A percentile compares a stretch with the other conserved stretches of the same genome.
Evolutionary conservation across 1,140 invertebrate genomes (phyloP).

Genomic region (Drosophila erecta): DNA sequence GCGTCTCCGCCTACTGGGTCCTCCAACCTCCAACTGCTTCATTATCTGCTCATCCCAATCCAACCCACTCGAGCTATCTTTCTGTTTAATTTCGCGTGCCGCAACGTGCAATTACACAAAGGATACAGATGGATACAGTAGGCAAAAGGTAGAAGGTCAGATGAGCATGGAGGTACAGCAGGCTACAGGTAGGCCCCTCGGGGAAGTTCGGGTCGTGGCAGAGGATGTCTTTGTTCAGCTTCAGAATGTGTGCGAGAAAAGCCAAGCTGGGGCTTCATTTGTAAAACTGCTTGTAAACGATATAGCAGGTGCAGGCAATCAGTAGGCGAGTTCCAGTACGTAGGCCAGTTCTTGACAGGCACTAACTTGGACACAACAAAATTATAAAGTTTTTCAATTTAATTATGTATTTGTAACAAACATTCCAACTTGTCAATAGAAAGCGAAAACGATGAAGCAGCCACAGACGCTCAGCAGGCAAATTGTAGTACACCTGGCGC

Average conservation of each 20-base stretch:
- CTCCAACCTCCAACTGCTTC: constrained; percentile 33
- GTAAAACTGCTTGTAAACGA: neutral
- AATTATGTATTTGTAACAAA: neutral
- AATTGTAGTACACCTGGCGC: neutral
- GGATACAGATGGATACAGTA: constrained; percentile 10
- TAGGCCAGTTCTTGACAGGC: neutral
- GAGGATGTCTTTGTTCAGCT: neutral
- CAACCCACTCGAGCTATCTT: constrained; percentile 17
- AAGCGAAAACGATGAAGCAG: neutral
- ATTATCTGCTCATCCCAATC: constrained; percentile 50
- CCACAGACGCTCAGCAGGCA: neutral
- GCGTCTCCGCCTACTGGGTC: neutral
- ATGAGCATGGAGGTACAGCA: too few relatives aligned
- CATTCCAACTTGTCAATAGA: neutral
- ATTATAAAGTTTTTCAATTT: too few relatives aligned
- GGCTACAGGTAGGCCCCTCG: constrained; percentile 11
- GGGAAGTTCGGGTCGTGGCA: neutral
- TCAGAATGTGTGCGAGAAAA: too few relatives aligned
- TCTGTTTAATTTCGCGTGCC: constrained; percentile 73
- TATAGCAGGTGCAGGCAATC: neutral
- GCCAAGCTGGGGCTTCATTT: neutral
- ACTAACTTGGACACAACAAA: too few relatives aligned
- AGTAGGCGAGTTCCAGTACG: neutral
- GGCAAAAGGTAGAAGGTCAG: neutral
- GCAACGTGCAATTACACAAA: constrained; percentile 73